Percentiles rank a stretch among this genome's conserved stretches.
These are phyloP conservation scores for Euphonia xanthogaster DNA, from an alignment of 2,797 vertebrate genomes.

Conservation along the genomic window DNA sequence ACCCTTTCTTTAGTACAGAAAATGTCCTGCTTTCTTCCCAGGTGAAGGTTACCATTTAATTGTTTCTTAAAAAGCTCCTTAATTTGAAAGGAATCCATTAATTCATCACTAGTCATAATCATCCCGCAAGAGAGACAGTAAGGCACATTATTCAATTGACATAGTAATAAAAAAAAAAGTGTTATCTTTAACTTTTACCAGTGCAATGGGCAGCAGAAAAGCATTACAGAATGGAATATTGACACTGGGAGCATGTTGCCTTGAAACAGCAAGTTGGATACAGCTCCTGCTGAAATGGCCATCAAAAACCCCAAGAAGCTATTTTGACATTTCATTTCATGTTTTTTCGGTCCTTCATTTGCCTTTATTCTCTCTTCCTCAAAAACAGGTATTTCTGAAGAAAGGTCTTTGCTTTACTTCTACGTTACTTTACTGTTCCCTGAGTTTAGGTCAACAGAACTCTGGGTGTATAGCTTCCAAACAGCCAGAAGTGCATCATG, in stretches of 20 bases:
- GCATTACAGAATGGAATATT: neutral
- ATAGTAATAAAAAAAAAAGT: neutral
- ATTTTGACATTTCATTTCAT: neutral
- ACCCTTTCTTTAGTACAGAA: neutral
- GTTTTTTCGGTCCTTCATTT: neutral
- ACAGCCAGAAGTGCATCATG: no score
- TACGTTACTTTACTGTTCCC: neutral
- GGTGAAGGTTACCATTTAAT: neutral
- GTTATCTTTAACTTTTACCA: neutral
- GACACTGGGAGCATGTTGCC: neutral
- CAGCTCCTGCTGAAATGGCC: neutral
- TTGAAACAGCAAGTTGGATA: neutral
- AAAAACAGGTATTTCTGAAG: neutral
- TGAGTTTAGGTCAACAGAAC: neutral
- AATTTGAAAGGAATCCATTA: neutral
- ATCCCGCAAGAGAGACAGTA: neutral
- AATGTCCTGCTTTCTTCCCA: neutral
- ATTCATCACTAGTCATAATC: neutral
- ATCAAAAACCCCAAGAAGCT: neutral
- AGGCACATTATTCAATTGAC: neutral
- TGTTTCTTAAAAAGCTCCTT: neutral
- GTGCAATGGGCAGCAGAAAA: neutral
- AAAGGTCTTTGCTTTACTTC: neutral
- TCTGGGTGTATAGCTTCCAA: neutral
- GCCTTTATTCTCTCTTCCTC: neutral